These are phyloP conservation scores for Phoenoteleia sp. DNA, from an alignment of 2,888 invertebrate species.

Conservation along the genomic window DNA sequence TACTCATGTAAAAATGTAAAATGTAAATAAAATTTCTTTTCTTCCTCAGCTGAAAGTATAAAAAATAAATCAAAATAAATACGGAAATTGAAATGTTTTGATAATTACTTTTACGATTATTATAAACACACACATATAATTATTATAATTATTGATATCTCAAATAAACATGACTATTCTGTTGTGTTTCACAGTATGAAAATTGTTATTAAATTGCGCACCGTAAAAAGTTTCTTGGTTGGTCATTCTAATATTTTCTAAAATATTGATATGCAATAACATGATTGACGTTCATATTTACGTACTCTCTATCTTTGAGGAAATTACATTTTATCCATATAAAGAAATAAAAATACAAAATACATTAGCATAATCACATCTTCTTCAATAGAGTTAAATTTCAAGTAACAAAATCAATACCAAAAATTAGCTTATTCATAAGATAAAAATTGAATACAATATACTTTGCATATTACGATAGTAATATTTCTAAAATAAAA, in stretches of 20 bases:
- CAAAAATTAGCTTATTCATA: background rate
- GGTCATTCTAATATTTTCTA: background rate
- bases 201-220: background rate
- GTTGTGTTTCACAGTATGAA: no score
- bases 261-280: background rate
- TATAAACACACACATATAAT: no score
- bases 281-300: background rate
- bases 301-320: background rate
- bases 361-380: background rate
- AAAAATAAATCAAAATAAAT: no score
- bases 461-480: conserved; percentile 9
- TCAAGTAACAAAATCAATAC: background rate
- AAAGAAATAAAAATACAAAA: background rate
- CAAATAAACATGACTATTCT: no score
- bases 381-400: background rate
- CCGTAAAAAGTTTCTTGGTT: background rate
- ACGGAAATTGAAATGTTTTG: no score
- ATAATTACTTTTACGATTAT: no score
- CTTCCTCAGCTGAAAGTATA: conserved; percentile 19
- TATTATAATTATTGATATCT: no score
- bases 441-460: conserved; percentile 7
- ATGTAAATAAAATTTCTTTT: background rate
- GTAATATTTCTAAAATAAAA: conserved; percentile 4
- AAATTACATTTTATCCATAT: background rate
- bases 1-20: conserved; percentile 16